phyloP scores from a whole-genome alignment of 1,140 invertebrate species.

The Lordiphosa stackelbergi region DNA sequence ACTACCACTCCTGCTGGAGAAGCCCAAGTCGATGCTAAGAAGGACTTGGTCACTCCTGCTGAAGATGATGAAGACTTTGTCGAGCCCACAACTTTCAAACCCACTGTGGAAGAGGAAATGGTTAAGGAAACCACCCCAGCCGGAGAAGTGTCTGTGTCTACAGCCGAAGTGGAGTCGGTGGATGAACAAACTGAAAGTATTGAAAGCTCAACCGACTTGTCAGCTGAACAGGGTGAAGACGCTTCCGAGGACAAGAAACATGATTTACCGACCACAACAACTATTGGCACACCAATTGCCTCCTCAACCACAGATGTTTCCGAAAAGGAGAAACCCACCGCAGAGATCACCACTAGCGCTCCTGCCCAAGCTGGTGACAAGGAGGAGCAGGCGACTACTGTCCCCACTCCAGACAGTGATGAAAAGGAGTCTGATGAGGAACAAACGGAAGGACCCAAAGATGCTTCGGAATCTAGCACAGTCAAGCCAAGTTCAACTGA shows the following conservation, averaged over 20 bases:
- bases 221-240: conserved; percentile 21
- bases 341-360: conserved; percentile 21
- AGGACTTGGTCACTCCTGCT: conserved; percentile 17
- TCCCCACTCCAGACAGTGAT: conserved; percentile 21
- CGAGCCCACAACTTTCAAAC: conserved; percentile 5
- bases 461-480: conserved; percentile 23
- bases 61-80: conserved; percentile 12
- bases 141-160: conserved; percentile 1
- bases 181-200: conserved; percentile 17
- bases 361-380: conserved; percentile 26
- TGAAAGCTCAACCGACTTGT: conserved; percentile 33
- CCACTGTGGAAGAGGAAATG: conserved; percentile 17
- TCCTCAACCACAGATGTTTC: conserved; percentile 32
- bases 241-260: conserved; percentile 10
- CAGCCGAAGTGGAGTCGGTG: conserved; percentile 15
- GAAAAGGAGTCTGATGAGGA: conserved; percentile 23
- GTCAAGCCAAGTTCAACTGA: conserved; percentile 31
- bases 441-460: conserved; percentile 21
- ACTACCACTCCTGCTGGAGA: conserved; percentile 23
- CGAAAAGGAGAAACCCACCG: conserved; percentile 11
- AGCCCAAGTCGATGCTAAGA: not conserved
- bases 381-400: conserved; percentile 12
- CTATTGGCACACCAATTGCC: conserved; percentile 6
- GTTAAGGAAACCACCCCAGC: conserved; percentile 31
- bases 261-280: conserved; percentile 7